Conservation (phyloP, 2,888 invertebrate genomes). For the Iphiclides podalirius region DNA sequence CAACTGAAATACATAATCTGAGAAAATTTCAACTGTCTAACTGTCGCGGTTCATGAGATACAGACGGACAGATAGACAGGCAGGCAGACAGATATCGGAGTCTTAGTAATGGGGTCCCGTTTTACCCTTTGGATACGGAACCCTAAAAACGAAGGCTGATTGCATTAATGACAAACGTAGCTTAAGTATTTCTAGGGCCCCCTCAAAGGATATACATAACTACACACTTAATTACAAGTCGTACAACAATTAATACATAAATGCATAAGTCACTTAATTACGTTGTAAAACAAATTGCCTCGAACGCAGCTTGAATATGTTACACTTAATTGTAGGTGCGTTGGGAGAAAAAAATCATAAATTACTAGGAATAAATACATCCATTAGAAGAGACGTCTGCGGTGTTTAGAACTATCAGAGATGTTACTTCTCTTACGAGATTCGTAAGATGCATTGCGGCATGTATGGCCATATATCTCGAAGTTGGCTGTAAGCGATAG, state of each 20-base stretch:
- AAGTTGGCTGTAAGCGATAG: neutral
- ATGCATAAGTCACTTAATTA: neutral
- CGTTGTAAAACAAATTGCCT: slow-evolving; percentile 26
- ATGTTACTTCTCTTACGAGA: slow-evolving; percentile 42
- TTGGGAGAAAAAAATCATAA: slow-evolving; percentile 38
- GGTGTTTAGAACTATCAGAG: slow-evolving; percentile 35
- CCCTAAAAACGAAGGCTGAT: no score
- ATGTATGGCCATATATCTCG: slow-evolving; percentile 32
- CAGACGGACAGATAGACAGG: no score
- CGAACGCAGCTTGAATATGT: slow-evolving; percentile 46
- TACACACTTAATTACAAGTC: no score
- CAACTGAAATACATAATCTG: no score
- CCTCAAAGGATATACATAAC: no score
- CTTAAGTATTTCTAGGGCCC: no score
- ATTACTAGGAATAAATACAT: slow-evolving; percentile 53
- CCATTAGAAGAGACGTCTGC: slow-evolving; percentile 50
- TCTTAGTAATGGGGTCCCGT: no score
- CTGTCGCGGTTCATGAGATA: no score
- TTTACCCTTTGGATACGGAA: no score
- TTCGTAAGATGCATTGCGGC: slow-evolving; percentile 42
- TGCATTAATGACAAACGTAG: no score
- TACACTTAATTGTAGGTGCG: slow-evolving; percentile 29
- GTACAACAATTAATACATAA: neutral
- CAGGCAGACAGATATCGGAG: no score
- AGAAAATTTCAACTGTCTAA: no score